Conservation (phyloP, 2,113 vertebrate species). For the Coracopsis vasa region DNA sequence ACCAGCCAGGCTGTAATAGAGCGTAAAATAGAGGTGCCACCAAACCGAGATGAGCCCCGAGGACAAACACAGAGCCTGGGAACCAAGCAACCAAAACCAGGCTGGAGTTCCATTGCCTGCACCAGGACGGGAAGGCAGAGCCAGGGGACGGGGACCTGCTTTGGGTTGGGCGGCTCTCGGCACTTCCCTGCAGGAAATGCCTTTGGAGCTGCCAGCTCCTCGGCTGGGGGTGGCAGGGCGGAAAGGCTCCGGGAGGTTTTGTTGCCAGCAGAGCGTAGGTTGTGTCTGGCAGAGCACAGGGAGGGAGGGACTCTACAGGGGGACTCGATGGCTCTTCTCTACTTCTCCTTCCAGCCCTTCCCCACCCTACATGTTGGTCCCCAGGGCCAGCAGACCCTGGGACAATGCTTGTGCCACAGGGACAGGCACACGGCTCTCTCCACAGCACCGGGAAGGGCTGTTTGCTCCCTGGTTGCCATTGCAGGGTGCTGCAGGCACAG, state of each 20-base stretch:
- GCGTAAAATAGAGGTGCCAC: neutral
- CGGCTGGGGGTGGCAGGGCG: fast-evolving
- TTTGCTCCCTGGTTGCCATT: fast-evolving
- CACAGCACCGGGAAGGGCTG: neutral
- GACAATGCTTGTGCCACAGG: fast-evolving
- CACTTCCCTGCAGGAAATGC: neutral
- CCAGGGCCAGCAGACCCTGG: neutral
- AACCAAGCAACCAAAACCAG: neutral
- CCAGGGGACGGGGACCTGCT: fast-evolving
- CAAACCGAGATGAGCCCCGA: neutral
- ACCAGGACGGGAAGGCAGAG: neutral
- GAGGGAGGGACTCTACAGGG: neutral
- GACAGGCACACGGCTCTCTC: neutral
- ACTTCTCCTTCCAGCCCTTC: neutral
- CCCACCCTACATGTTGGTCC: fast-evolving
- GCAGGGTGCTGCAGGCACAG: neutral
- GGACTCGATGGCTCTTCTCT: neutral
- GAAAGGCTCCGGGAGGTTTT: neutral
- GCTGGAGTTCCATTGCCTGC: neutral
- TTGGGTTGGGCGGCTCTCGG: neutral
- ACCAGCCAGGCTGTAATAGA: neutral
- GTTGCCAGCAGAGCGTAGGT: fast-evolving
- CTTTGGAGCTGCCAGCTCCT: neutral
- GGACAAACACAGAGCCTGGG: neutral
- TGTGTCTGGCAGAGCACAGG: neutral